Percentiles rank a stretch among this genome's conserved stretches.
These are phyloP conservation scores for Sebastes diaconus DNA, from an alignment of 2,797 vertebrate genomes.

Conservation along the genomic window DNA sequence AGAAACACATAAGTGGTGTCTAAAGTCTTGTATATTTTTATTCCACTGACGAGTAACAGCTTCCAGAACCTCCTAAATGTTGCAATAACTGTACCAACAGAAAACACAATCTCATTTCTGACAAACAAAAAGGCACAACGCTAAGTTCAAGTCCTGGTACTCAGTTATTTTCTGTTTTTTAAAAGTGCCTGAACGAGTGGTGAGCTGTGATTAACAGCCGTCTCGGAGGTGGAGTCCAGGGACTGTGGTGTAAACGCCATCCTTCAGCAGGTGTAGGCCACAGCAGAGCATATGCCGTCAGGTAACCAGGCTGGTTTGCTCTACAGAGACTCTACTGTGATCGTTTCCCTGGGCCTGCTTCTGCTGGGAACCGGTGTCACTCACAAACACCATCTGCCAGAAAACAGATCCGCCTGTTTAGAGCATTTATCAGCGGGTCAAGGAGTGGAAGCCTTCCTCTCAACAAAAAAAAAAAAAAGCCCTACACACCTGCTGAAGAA, in stretches of 20 bases:
- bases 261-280: constrained; percentile 86
- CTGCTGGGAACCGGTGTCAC: constrained; percentile 86
- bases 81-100: background rate
- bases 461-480: constrained; percentile 2
- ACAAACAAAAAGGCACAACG: constrained; percentile 3
- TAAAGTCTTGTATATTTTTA: background rate
- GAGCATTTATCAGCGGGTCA: constrained; percentile 77
- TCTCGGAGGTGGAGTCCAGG: constrained; percentile 70
- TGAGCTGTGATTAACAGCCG: constrained; percentile 78
- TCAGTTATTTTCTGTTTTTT: constrained; percentile 73
- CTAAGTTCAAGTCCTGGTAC: constrained; percentile 17
- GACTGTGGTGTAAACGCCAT: constrained; percentile 81
- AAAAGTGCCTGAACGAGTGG: constrained; percentile 62
- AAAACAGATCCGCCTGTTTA: constrained; percentile 72
- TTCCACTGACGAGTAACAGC: constrained; percentile 21
- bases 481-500: constrained; percentile 59
- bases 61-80: constrained; percentile 26
- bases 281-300: constrained; percentile 85
- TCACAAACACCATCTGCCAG: constrained; percentile 91
- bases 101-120: constrained; percentile 22
- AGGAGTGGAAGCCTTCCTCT: constrained; percentile 51
- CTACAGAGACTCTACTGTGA: constrained; percentile 79
- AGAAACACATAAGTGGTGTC: background rate
- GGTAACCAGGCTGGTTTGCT: constrained; percentile 80
- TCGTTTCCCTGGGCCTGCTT: constrained; percentile 81